These are phyloP conservation scores for Thumatha senex DNA, from an alignment of 2,888 invertebrate genomes.

Conservation along the genomic window DNA sequence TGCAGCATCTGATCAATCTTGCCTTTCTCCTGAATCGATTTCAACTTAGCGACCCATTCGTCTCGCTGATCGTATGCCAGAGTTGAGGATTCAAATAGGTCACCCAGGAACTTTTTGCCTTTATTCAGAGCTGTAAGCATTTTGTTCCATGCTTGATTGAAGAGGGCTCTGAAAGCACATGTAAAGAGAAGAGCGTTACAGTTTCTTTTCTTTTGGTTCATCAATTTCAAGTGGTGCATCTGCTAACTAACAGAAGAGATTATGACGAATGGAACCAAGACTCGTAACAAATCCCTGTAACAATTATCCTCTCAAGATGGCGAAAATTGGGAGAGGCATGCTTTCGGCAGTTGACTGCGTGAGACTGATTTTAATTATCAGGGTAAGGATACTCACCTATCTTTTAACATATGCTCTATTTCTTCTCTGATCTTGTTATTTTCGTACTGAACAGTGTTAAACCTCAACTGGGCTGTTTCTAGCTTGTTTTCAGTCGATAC, in stretches of 20 bases:
- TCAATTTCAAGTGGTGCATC: too few relatives aligned
- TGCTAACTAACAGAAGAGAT: too few relatives aligned
- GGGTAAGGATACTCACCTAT: constrained; percentile 68
- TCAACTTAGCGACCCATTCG: constrained; percentile 87
- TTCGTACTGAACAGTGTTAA: constrained; percentile 84
- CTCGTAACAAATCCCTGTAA: too few relatives aligned
- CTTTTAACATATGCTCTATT: constrained; percentile 89
- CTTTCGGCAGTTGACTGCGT: too few relatives aligned
- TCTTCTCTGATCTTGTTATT: constrained; percentile 86
- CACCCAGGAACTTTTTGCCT: constrained; percentile 89
- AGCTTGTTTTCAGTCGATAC: constrained; percentile 85
- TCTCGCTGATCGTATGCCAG: constrained; percentile 91
- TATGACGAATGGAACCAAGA: too few relatives aligned
- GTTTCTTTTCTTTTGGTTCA: too few relatives aligned
- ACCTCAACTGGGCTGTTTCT: constrained; percentile 85
- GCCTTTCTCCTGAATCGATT: constrained; percentile 87
- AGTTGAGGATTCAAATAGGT: constrained; percentile 91
- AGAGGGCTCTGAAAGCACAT: constrained; percentile 78
- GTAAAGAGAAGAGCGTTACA: not conserved
- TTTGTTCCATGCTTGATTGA: constrained; percentile 88
- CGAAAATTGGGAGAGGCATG: too few relatives aligned
- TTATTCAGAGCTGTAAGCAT: constrained; percentile 72
- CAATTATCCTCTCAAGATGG: too few relatives aligned
- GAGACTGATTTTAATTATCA: too few relatives aligned
- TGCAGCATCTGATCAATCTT: constrained; percentile 86